Evolutionary conservation across 30 jellyfish, hydroid and myxozoan species (phyloP), one percentile per base, ranked within the genome.

Genomic region (Pseudorhiza aurosa): DNA sequence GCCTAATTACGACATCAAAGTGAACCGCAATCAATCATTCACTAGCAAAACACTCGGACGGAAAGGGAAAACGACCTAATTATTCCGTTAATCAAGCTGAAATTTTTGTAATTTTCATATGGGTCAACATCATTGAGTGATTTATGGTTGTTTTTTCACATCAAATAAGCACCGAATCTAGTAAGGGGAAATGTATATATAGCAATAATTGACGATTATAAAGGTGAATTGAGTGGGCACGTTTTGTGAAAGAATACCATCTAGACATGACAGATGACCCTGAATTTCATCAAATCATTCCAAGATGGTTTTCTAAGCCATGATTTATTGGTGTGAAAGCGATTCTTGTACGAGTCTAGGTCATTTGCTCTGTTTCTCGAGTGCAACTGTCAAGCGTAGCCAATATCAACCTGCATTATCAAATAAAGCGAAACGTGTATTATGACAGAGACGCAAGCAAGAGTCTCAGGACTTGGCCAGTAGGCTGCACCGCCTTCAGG

Each of bases 271-370:
- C 43, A n/a, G 11, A 68, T 42, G 82, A 68, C 63, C 67, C 43
- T 43, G 44, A 26, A 67, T 40, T 2, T 43, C 43, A 30, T 43
- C 82, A 68, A 68, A 28, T 68, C 21, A 68, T 68, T 68, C 0
- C 19, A n/a, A 30, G 82, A 68, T 68, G 44, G 17, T 7, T 44
- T 31, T 14, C 68, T n/a, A 43, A 18, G 28, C 67, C 60, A 68
- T 68, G 82, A 68, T 68, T 39, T 35, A 68, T 47, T 35, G 42
- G 27, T 68, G 36, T 44, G 35, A 53, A 68, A 68, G 21, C 46
- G 33, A 44, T 25, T 26, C 65, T 22, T 42, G 40, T 68, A 26
- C 25, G 10, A 27, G 82, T 68, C 82, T 68, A 40, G 82, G 82
- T 68, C 82, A 68, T n/a, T 31, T 68, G 63, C 22, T 47, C 62